Base-by-base conservation (phyloP, 2,888 invertebrate species). In the Drosophila koepferae region DNA sequence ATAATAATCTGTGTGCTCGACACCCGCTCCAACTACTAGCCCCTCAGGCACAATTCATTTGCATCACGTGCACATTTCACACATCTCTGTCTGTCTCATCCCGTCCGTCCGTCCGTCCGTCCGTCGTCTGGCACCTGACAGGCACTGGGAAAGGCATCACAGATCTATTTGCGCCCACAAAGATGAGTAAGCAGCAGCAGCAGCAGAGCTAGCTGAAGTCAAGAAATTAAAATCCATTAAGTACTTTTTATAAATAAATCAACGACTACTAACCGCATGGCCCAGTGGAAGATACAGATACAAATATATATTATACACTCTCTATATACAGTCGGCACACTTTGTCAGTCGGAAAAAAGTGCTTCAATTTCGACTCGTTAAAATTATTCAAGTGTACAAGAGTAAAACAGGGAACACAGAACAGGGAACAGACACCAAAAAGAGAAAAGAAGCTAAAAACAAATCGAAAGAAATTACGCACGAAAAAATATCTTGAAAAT, bases 401-500 rank as follows among this genome's bases (percentile, higher is more conserved):
- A 55, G 18, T 54, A 31, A 31, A 49, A 9, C 53, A 53, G 31
- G 46, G 23, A 38, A 23, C 53, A 62, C 23, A 48, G 18, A 48
- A 12, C 56, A 53, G 36, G 46, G 20, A 40, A 28, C 54, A 40
- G 59, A 63, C 23, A 20, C 16, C 53, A 31, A 51, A 69, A 53
- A 31, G 36, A 23, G 28, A 59, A 40, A 23, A 36, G 16, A 40
- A 73, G 46, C 59, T 63, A 72, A 58, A 79, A 70, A 53, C 67
- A 76, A 81, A 80, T 77, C 75, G 77, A 86, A 87, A 73, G 89
- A 87, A 87, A 87, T 89, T 90, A 87, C 90, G 87, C 90, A 87
- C 87, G 85, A 84, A 86, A 85, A 85, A 89, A 87, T 84, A 84
- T 87, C 86, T 86, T 68, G 82, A 90, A 87, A 90, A 87, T 87